Evolutionary conservation across 2,888 invertebrate genomes (phyloP), one percentile per base, ranked within the genome.

Genomic region (Acanthosepion lycidas): DNA sequence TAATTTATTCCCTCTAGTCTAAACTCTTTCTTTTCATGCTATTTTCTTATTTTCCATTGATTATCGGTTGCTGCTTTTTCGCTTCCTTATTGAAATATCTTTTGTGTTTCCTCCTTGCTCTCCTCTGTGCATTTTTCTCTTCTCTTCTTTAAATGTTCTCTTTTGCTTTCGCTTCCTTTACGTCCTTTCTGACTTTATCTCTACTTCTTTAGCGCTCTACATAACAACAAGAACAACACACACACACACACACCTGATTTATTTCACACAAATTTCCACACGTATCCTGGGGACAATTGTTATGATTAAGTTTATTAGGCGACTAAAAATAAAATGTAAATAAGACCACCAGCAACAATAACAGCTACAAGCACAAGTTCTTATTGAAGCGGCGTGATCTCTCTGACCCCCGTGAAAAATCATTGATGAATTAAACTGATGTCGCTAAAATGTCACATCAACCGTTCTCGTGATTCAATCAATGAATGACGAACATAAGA

Each of bases 351-450:
- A 15, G 28, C 28, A 28, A 78, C 3, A 20, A 78, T n/a, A 12
- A 15, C 78, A 6, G 15, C 78, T 12, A 33, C n/a, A 15, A 78
- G 78, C n/a, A 15, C n/a, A n/a, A 55, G n/a, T 78, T 33, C 78
- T 33, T 15, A 78, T 78, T 78, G 78, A 78, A 78, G 23, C n/a
- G n/a, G 33, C 78, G 12, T 78, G 78, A 78, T 78, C 78, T 33
- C 15, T 78, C n/a, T 78, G 78, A 78, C 78, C 78, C 78, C 78
- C 78, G 78, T 78, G 78, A 78, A 78, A 78, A 78, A 78, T 78
- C 78, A 78, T 78, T 78, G 78, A 78, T 78, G 78, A 78, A 78
- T 78, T 33, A 78, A 78, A 78, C 78, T 78, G 78, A 78, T 78
- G 78, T 78, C 78, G 78, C 78, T 78, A n/a, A 5, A 78, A 15